Evolutionary conservation across 2,888 invertebrate species (phyloP), one percentile per base, ranked within the genome.

Genomic region (Balanococcus diminutus): DNA sequence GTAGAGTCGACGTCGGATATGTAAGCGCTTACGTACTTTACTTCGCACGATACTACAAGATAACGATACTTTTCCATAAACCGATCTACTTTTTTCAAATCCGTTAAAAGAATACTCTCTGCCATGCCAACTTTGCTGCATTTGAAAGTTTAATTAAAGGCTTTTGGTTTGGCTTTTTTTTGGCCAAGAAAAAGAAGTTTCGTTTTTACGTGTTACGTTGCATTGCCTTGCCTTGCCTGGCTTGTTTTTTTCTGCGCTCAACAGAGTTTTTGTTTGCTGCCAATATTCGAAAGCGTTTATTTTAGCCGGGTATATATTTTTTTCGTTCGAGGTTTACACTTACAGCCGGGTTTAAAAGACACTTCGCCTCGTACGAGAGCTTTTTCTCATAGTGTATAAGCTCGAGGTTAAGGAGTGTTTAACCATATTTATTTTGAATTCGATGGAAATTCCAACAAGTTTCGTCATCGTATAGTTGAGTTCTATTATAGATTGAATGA

Each of bases 131-230:
- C 28, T 51, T 83, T 16, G 42, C 16, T 42, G 42, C 42, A 56
- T 83, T 31, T 83, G 82, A 83, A 83, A 83, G 56, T 83, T 83
- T 83, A 83, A 83, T 83, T 83, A 83, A 83, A 83, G 51, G 31
- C 82, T 83, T 83, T 83, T 32, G 72, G 25, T 46, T 42, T 31
- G 75, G 32, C 31, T 81, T 75, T 75, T 32, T 39, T 79, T 31
- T 39, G 36, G 81, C n/a, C 28, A 75, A 31, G 28, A n/a, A 32
- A 36, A 75, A 75, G 72, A 72, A 51, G 61, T 14, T 4, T 51
- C 51, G 51, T 14, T 51, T 4, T 14, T 19, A 51, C 51, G 14
- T 42, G 42, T 42, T 42, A 9, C 14, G n/a, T n/a, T n/a, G n/a
- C n/a, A n/a, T n/a, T n/a, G n/a, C n/a, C n/a, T n/a, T 42, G 6